These are phyloP conservation scores for Acronicta psi DNA, from an alignment of 2,888 invertebrate genomes.

Conservation along the genomic window DNA sequence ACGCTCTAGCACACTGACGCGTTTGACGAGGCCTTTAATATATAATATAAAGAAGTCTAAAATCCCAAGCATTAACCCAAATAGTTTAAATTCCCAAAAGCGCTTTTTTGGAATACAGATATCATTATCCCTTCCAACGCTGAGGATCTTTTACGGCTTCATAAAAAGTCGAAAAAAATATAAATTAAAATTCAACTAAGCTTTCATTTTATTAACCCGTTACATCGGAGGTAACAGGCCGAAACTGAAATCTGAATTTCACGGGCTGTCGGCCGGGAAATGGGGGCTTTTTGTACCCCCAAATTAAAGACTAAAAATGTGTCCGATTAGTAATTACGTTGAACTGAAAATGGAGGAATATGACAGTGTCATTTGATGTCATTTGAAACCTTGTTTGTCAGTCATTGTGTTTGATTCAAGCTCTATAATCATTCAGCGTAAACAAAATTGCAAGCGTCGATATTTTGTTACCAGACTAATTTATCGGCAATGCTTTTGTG, in stretches of 20 bases:
- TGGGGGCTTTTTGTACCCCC: conserved; percentile 55
- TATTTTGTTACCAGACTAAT: neutral
- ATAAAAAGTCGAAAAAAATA: conserved; percentile 36
- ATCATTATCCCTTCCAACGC: conserved; percentile 37
- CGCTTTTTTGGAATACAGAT: conserved; percentile 29
- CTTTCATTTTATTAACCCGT: conserved; percentile 61
- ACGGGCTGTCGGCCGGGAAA: conserved; percentile 62
- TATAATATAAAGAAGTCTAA: too few species aligned
- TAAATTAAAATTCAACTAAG: conserved; percentile 58
- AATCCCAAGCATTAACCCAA: too few species aligned
- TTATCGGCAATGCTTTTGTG: neutral
- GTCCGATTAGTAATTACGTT: conserved; percentile 57
- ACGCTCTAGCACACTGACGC: too few species aligned
- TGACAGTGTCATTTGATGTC: conserved; percentile 23
- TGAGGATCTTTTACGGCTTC: conserved; percentile 30
- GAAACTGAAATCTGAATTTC: conserved; percentile 67
- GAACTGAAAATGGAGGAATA: conserved; percentile 24
- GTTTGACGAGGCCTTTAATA: too few species aligned
- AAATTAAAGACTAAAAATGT: conserved; percentile 62
- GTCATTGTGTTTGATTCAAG: neutral
- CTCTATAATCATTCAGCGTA: neutral
- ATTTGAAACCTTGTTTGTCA: conserved; percentile 17
- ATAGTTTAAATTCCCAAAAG: conserved; percentile 5
- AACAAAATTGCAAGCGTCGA: neutral
- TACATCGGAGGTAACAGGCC: conserved; percentile 64